These are phyloP conservation scores for Clarias macrocephalus DNA, from an alignment of 2,113 vertebrate species.

Conservation along the genomic window DNA sequence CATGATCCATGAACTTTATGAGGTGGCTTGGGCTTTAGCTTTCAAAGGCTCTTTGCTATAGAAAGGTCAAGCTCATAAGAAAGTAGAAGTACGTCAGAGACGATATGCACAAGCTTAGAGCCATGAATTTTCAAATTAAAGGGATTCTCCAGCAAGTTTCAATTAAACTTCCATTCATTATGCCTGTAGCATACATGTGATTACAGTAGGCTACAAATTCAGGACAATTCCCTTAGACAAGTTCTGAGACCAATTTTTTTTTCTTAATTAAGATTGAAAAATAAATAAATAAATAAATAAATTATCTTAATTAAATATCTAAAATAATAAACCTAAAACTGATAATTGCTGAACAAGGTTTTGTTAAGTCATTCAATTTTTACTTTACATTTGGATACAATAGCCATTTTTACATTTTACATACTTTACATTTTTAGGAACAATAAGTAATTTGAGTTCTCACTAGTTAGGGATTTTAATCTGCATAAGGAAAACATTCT, in stretches of 20 bases:
- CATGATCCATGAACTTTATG: conserved; percentile 40
- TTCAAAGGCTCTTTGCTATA: conserved; percentile 10
- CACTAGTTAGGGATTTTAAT: neutral
- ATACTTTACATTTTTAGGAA: too few relatives aligned
- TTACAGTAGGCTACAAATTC: neutral
- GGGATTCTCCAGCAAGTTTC: neutral
- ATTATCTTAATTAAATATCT: too few relatives aligned
- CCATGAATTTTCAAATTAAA: neutral
- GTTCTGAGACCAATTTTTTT: neutral
- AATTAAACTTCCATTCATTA: neutral
- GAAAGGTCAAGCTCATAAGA: conserved; percentile 24
- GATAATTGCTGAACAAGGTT: neutral
- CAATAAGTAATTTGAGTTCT: neutral
- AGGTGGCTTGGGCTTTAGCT: conserved; percentile 7
- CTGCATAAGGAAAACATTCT: neutral
- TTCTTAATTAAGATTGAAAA: too few relatives aligned
- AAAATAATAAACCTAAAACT: neutral
- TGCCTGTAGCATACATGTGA: neutral
- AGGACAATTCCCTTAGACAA: neutral
- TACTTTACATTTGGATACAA: neutral
- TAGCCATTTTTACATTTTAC: too few relatives aligned
- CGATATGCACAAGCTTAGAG: neutral
- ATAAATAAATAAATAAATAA: neutral
- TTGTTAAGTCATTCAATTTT: neutral
- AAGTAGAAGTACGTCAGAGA: neutral